phyloP scores from a whole-genome alignment of 35 echinoderm and acorn worm species.

The Acanthaster planci region DNA sequence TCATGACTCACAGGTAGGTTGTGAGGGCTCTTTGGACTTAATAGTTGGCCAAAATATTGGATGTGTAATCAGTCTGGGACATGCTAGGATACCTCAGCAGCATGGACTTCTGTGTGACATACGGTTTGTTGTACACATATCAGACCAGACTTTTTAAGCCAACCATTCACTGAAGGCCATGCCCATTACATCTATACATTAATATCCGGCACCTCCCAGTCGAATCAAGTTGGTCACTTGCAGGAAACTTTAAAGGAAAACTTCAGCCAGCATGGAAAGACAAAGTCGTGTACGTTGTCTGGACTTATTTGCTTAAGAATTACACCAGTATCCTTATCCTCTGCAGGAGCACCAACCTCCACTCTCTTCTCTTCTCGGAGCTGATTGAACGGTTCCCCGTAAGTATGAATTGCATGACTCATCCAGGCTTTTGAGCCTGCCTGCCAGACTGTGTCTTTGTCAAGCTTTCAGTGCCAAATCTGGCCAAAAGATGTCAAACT shows the following conservation, averaged over 20 bases:
- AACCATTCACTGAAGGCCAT: too few species aligned
- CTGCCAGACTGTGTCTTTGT: neutral
- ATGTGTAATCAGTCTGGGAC: neutral
- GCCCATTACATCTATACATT: too few species aligned
- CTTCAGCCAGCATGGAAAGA: too few species aligned
- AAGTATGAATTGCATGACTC: slow-evolving; percentile 16
- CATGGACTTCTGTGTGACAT: too few species aligned
- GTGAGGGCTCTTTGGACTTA: neutral
- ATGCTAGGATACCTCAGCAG: too few species aligned
- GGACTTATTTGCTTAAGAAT: slow-evolving; percentile 4
- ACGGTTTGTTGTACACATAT: too few species aligned
- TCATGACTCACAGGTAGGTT: slow-evolving; percentile 56
- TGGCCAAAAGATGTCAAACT: too few species aligned
- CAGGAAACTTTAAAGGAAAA: too few species aligned
- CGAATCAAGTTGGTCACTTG: too few species aligned
- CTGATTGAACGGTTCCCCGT: slow-evolving; percentile 70
- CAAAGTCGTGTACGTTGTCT: too few species aligned
- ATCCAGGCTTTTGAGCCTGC: neutral
- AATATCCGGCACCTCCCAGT: too few species aligned
- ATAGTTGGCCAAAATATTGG: neutral
- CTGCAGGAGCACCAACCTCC: slow-evolving; percentile 51
- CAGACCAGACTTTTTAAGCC: too few species aligned
- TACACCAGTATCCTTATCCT: neutral
- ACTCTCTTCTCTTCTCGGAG: slow-evolving; percentile 63
- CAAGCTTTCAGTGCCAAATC: neutral